phyloP scores from a whole-genome alignment of 35 echinoderm and acorn worm species.

The Lytechinus pictus region DNA sequence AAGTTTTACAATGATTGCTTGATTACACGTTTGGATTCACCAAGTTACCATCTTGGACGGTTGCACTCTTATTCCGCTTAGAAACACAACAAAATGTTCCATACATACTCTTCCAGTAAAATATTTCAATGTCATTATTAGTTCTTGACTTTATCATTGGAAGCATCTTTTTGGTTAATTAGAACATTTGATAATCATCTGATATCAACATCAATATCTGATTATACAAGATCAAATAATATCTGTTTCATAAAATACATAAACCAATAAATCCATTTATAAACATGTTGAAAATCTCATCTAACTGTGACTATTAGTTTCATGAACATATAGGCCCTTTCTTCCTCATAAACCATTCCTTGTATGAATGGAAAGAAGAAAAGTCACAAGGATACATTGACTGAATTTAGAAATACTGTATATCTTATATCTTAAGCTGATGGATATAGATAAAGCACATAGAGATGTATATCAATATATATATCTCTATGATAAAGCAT shows the following conservation, averaged over 20 bases:
- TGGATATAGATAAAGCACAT: no score
- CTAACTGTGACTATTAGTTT: background rate
- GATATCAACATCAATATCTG: background rate
- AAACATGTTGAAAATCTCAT: background rate
- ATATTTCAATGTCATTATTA: background rate
- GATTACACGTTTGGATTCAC: conserved; percentile 24
- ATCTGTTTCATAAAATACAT: background rate
- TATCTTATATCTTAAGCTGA: no score
- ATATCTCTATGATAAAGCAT: no score
- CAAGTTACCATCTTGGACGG: conserved; percentile 31
- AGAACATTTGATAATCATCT: background rate
- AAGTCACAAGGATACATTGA: background rate
- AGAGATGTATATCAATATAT: no score
- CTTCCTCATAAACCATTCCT: background rate
- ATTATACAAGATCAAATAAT: background rate
- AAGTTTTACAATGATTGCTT: conserved; percentile 39
- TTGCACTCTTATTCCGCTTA: conserved; percentile 15
- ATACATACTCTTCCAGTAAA: background rate
- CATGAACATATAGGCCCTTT: background rate
- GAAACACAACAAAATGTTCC: background rate
- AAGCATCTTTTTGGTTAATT: conserved; percentile 28
- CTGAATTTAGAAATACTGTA: background rate
- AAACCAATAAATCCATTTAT: background rate
- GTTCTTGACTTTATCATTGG: conserved; percentile 27
- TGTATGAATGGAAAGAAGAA: background rate